Conservation (phyloP, 2,113 vertebrate genomes). For the Sinocyclocheilus maitianheensis region DNA sequence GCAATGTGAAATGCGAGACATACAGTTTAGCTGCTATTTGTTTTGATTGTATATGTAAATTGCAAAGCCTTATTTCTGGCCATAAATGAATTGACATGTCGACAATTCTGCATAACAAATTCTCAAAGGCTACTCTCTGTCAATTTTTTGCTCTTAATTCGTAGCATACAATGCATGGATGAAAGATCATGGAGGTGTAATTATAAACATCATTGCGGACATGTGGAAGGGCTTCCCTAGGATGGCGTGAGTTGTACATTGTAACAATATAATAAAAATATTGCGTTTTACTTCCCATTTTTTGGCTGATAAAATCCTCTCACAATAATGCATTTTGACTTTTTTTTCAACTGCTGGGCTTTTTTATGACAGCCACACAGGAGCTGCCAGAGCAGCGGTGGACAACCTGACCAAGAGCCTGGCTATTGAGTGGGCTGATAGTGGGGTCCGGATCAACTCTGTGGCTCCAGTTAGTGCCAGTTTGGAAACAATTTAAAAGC, state of each 20-base stretch:
- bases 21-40: not conserved
- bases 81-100: not conserved
- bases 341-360: too few relatives aligned
- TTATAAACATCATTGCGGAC: conserved; percentile 88
- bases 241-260: conserved; percentile 78
- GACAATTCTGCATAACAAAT: not conserved
- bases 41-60: not conserved
- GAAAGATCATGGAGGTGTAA: conserved; percentile 87
- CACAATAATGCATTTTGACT: too few relatives aligned
- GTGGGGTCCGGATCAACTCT: conserved; percentile 85
- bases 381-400: conserved; percentile 89
- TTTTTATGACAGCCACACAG: conserved; percentile 79
- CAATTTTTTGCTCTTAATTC: not conserved
- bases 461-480: conserved; percentile 84
- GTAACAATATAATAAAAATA: not conserved
- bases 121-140: not conserved
- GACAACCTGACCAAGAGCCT: conserved; percentile 87
- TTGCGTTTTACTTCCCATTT: not conserved
- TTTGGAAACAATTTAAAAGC: not conserved
- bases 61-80: not conserved
- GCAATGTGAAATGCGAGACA: not conserved
- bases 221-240: conserved; percentile 83
- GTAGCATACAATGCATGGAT: conserved; percentile 91
- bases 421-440: conserved; percentile 87
- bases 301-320: not conserved